Percentiles rank a stretch among this genome's conserved stretches.
Evolutionary conservation across 2,113 vertebrate species (phyloP).

Genomic region (Calonectris borealis): DNA sequence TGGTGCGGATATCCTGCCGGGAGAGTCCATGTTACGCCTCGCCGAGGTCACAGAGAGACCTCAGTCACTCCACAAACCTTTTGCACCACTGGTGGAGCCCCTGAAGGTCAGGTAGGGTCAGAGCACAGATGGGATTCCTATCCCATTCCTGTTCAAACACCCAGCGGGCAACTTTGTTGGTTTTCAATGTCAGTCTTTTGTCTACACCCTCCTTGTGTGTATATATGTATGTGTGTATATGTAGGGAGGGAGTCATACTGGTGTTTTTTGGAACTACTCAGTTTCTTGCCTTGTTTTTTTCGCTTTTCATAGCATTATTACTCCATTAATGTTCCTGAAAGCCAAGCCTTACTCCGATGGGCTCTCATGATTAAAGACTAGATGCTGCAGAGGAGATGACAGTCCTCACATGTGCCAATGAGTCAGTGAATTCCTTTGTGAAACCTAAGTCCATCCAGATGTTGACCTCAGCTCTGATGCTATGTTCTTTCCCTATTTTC

Average conservation of each 20-base stretch:
- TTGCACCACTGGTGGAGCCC: neutral
- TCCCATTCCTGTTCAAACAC: neutral
- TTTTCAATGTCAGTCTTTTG: neutral
- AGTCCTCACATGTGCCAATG: slow-evolving; percentile 52
- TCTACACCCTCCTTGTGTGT: neutral
- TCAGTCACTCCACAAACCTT: neutral
- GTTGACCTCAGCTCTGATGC: slow-evolving; percentile 57
- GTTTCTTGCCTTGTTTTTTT: neutral
- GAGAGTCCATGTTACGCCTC: neutral
- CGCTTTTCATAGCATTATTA: slow-evolving; percentile 17
- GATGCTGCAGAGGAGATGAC: slow-evolving; percentile 52
- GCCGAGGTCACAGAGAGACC: neutral
- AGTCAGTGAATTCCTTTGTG: slow-evolving; percentile 62
- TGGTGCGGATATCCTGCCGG: neutral
- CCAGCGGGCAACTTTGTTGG: neutral
- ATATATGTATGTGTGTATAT: neutral
- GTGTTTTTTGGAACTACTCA: neutral
- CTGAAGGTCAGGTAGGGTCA: slow-evolving; percentile 3
- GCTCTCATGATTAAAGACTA: slow-evolving; percentile 34
- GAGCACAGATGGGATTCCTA: neutral
- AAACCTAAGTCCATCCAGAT: slow-evolving; percentile 64
- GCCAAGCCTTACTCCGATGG: slow-evolving; percentile 20
- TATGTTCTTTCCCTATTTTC: slow-evolving; percentile 38
- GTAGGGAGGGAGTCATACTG: neutral
- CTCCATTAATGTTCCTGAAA: slow-evolving; percentile 50